A percentile compares a stretch with the other conserved stretches of the same genome.
phyloP scores from a whole-genome alignment of 92 coral and sea anemone species.

The Blastomussa wellsi region DNA sequence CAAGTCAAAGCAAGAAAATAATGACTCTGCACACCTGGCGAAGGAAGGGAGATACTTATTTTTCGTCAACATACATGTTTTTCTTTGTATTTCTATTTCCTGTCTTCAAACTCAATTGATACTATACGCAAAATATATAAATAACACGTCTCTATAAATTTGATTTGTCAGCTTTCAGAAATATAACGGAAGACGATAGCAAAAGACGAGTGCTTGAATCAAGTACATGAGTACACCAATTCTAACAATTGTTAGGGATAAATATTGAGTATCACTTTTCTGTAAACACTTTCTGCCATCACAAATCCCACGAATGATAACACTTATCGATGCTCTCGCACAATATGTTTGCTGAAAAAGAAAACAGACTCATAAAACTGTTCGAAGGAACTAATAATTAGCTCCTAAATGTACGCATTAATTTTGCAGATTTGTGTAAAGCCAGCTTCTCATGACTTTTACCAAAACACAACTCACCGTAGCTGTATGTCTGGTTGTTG shows the following conservation, averaged over 20 bases:
- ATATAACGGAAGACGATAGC: too few species aligned
- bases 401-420: background rate
- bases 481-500: slow-evolving; percentile 74
- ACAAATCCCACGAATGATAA: background rate
- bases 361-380: background rate
- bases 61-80: background rate
- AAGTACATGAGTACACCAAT: too few species aligned
- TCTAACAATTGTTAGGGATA: too few species aligned
- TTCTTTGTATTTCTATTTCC: background rate
- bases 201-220: too few species aligned
- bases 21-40: background rate
- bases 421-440: background rate
- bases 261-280: background rate
- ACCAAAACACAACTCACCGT: slow-evolving; percentile 56
- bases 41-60: background rate
- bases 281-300: background rate
- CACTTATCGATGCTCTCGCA: background rate
- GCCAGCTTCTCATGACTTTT: background rate
- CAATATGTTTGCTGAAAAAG: background rate
- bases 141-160: background rate
- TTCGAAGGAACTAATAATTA: background rate
- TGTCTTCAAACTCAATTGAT: background rate
- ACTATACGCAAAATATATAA: background rate
- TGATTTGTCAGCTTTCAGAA: background rate
- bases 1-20: background rate